Evolutionary conservation across 2,888 invertebrate species (phyloP), one percentile per base, ranked within the genome.

Genomic region (Chaitophorus viminalis): DNA sequence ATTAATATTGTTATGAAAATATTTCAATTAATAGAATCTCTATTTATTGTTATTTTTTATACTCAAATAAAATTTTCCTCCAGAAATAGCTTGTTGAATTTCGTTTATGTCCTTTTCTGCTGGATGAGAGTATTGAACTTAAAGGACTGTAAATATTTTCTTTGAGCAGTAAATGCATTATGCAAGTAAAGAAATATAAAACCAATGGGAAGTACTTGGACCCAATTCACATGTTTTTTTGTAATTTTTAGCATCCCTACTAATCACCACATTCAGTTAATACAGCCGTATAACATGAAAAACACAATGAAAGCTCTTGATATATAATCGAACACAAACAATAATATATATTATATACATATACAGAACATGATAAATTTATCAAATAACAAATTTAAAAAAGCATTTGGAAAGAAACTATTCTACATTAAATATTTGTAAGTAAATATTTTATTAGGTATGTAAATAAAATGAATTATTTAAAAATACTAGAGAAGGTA

Each of bases 161-260:
- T 87, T 74, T 87, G 39, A 74, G 74, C 81, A 75, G 60, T 46
- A 11, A 87, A 74, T 25, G n/a, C n/a, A n/a, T n/a, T n/a, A n/a
- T n/a, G 70, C 18, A 81, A 81, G 70, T 74, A 81, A 87, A 81
- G 39, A 14, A n/a, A 87, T 74, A 81, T 87, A 87, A 87, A 87
- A 87, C 87, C 87, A 87, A 75, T 87, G 6, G 17, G 87, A 31
- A 75, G 39, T 74, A 9, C 36, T 81, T 65, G 87, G 87, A 72
- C 81, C 74, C n/a, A 87, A 81, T 39, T 65, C 75, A 81, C 87
- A 87, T 18, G 87, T 74, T 87, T 87, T 87, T 65, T 87, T 87
- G 29, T 81, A 75, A 74, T 54, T 46, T 0, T 0, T 25, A 0
- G 6, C 0, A 87, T 81, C 46, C n/a, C 31, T n/a, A n/a, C n/a